Evolutionary conservation across 2,113 vertebrate genomes (phyloP).

Genomic region (Indicator indicator): DNA sequence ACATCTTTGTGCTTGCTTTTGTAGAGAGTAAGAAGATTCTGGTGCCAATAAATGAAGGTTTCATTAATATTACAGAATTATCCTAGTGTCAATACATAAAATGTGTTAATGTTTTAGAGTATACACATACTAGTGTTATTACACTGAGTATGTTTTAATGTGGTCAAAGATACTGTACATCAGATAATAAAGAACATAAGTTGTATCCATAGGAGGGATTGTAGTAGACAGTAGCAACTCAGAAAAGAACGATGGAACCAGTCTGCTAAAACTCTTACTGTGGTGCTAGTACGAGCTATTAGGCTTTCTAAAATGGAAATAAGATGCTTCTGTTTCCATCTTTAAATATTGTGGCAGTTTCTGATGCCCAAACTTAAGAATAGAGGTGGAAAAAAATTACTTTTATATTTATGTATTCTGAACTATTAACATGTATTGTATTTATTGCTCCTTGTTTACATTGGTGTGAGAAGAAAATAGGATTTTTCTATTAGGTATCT

Average conservation of each 20-base stretch:
- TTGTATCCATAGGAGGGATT: not conserved
- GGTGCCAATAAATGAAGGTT: not conserved
- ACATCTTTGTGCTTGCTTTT: not conserved
- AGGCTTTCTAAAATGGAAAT: not conserved
- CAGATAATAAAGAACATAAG: not conserved
- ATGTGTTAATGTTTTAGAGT: not conserved
- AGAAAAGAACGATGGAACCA: not conserved
- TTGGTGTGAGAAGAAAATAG: not conserved
- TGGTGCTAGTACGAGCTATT: not conserved
- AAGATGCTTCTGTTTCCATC: not conserved
- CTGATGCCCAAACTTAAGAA: not conserved
- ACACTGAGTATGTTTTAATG: not conserved
- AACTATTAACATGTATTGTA: not conserved
- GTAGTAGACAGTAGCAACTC: not conserved
- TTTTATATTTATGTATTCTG: not conserved
- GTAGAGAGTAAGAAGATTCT: not conserved
- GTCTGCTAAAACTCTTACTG: not conserved
- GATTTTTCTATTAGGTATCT: rapidly evolving
- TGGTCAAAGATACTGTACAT: not conserved
- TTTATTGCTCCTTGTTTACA: not conserved
- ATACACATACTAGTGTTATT: not conserved
- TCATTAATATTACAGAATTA: not conserved
- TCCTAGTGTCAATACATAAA: not conserved
- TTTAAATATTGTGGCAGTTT: not conserved
- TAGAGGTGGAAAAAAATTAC: not conserved